Evolutionary conservation across 2,797 vertebrate genomes (phyloP), one percentile per base, ranked within the genome.

Genomic region (Coracias cyanogaster): DNA sequence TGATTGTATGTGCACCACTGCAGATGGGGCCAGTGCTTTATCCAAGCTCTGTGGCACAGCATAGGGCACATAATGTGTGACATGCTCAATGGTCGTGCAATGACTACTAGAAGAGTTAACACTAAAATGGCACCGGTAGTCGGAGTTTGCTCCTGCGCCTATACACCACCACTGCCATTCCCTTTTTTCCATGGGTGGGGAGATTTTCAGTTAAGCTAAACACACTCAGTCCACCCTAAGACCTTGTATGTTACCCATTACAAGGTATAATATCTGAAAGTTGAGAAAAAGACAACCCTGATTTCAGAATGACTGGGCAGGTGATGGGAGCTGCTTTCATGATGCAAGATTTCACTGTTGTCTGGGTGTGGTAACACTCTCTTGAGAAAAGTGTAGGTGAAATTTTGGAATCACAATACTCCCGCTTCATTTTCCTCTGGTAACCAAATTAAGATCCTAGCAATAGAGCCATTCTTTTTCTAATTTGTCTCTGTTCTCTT

Each of bases 331-430:
- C 25, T 19, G 29, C n/a, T 43, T 64, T 61, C 12, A 51, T 13
- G 35, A 79, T 41, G 22, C 0, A 2, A 90, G 41, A 72, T 70
- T 80, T 92, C 73, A 33, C 41, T 2, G 7, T 2, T 66, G 73
- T 66, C 29, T 90, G 74, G 29, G 54, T 86, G 62, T 54, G 58
- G 69, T 29, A 86, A 62, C 6, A 8, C 33, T 88, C 87, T 86
- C 87, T 45, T 91, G 81, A 89, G 90, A 94, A 94, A 95, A 82
- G 41, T 71, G 89, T 91, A 72, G 60, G 91, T 85, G 73, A 94
- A 90, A 86, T 82, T 84, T 39, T 90, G 78, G 48, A 92, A 82
- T 88, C 55, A 29, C 41, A 83, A 22, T 74, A 65, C 4, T 84
- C 67, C 76, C 65, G 67, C 58, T 94, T 93, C 35, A 20, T 76